A percentile compares a stretch with the other conserved stretches of the same genome.
These are phyloP conservation scores for Callocephalon fimbriatum DNA, from an alignment of 2,113 vertebrate genomes.

Conservation along the genomic window DNA sequence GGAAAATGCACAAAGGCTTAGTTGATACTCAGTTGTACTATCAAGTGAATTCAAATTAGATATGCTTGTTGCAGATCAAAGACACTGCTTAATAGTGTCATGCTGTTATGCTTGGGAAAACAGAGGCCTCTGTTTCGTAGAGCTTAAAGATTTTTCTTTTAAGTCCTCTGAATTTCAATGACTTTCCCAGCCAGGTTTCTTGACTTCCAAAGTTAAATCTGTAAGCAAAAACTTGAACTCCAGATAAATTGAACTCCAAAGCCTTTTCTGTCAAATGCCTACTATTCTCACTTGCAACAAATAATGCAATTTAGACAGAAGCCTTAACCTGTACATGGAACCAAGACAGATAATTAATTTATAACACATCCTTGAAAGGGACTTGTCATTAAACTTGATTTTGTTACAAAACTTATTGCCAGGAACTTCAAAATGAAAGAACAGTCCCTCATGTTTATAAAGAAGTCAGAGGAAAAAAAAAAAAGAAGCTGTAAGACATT, in stretches of 20 bases:
- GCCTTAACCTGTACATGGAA: neutral
- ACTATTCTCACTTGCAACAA: neutral
- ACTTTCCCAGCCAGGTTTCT: neutral
- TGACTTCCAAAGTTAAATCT: slow-evolving; percentile 12
- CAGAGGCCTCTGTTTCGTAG: neutral
- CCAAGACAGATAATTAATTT: neutral
- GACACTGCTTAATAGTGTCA: neutral
- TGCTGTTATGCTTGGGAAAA: neutral
- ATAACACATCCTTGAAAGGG: neutral
- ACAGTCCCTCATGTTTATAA: neutral
- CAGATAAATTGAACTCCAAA: neutral
- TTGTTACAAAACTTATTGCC: neutral
- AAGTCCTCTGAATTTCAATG: neutral
- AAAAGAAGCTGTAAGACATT: neutral
- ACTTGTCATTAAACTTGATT: neutral
- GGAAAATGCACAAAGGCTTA: neutral
- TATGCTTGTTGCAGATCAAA: slow-evolving; percentile 47
- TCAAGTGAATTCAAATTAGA: slow-evolving; percentile 56
- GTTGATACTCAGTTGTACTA: neutral
- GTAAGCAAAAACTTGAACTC: neutral
- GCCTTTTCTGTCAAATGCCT: neutral
- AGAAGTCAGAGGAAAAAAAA: neutral
- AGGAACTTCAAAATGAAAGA: neutral
- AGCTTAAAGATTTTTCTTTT: slow-evolving; percentile 9
- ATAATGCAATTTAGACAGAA: neutral